Evolutionary conservation across 2,888 invertebrate genomes (phyloP), one percentile per base, ranked within the genome.

Genomic region (Melitaea athalia): DNA sequence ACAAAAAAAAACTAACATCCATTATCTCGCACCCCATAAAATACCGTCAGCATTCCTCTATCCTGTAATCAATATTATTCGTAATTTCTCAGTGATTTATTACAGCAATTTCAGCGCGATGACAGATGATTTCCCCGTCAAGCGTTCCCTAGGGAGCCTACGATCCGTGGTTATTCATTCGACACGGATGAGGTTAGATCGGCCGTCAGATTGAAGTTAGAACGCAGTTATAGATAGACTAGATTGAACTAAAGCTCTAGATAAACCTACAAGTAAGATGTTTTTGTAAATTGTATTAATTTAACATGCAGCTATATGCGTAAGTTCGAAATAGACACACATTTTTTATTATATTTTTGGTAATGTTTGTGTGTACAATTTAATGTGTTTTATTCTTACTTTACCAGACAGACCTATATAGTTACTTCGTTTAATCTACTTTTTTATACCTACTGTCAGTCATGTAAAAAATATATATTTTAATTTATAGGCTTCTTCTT

Each of bases 151-250:
- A 78, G 76, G 78, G 81, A 81, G 73, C 73, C 77, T 75, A 70
- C 66, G 67, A 55, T 52, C 70, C 68, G 75, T 75, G 80, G 78
- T 89, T 87, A 88, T 73, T 75, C 81, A 87, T 89, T 87, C 81
- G 80, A 73, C 67, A 74, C 77, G 78, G 75, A 62, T 69, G 69
- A 73, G 73, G 74, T 74, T 77, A 73, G 76, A 75, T 75, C 68
- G 61, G 60, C 61, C 61, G 59, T 63, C 63, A 63, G 70, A 68
- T 68, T 57, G 67, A 72, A 64, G 57, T 69, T 47, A 42, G 53
- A 33, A 52, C 50, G 59, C 65, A 38, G 6, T 38, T 38, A 59
- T 62, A 61, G 59, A 57, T 45, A 61, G 33, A 61, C 53, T 53
- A 61, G 33, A n/a, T 31, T 61, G 10, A 47, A 38, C 61, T 66